Percentiles rank a stretch among this genome's conserved stretches.
Evolutionary conservation across 2,113 vertebrate genomes (phyloP).

Genomic region (Sinocyclocheilus anshuiensis): DNA sequence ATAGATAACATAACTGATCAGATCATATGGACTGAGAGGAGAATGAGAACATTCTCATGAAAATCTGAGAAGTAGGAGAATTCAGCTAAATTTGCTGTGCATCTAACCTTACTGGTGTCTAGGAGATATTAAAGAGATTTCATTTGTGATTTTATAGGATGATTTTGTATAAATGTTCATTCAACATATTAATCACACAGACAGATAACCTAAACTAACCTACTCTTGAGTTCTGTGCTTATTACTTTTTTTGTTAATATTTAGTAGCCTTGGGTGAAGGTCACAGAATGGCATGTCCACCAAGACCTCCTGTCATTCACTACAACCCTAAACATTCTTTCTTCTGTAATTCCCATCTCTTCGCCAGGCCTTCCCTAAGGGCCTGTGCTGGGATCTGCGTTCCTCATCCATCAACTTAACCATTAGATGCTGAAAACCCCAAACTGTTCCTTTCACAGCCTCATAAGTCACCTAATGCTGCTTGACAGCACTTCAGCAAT

Average conservation of each 20-base stretch:
- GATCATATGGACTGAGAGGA: not conserved
- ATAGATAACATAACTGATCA: not conserved
- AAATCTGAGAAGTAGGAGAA: too few species aligned
- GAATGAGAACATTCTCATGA: not conserved
- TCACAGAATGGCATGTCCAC: slow-evolving; percentile 19
- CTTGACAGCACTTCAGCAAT: not conserved
- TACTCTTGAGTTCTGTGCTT: not conserved
- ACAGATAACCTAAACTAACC: not conserved
- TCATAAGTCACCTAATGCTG: slow-evolving; percentile 1
- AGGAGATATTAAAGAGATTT: not conserved
- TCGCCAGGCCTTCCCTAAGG: slow-evolving; percentile 16
- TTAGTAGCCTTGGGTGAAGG: slow-evolving; percentile 17
- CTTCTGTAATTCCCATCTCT: slow-evolving; percentile 15
- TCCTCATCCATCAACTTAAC: slow-evolving; percentile 35
- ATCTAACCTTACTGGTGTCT: not conserved
- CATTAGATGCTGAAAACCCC: slow-evolving; percentile 18
- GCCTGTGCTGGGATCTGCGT: not conserved
- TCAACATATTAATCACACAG: not conserved
- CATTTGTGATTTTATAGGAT: not conserved
- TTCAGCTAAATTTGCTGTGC: too few species aligned
- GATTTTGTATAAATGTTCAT: too few species aligned
- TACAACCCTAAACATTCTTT: slow-evolving; percentile 37
- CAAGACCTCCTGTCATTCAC: slow-evolving; percentile 19
- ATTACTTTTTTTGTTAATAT: not conserved
- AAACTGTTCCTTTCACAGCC: slow-evolving; percentile 16